These are phyloP conservation scores for Poeciliopsis retropinna DNA, from an alignment of 2,113 vertebrate species.

Conservation along the genomic window DNA sequence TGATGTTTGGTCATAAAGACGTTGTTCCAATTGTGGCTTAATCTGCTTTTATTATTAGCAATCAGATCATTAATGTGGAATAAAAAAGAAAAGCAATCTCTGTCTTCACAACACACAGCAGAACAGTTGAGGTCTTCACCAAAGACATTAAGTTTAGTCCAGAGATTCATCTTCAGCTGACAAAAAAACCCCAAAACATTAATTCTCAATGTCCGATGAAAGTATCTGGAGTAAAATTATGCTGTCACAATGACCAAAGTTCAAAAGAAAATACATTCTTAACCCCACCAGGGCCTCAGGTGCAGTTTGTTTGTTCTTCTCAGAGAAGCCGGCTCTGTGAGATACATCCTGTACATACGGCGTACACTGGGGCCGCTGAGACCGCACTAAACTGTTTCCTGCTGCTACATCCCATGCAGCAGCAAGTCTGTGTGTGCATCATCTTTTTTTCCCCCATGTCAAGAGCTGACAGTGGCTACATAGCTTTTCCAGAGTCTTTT, in stretches of 20 bases:
- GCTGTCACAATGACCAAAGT: not conserved
- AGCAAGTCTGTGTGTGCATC: not conserved
- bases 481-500: not conserved
- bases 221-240: not conserved
- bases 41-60: not conserved
- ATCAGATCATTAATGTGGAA: too few relatives aligned
- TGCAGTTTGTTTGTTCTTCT: slow-evolving; percentile 15
- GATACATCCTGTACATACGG: slow-evolving; percentile 40
- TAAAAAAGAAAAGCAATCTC: too few relatives aligned
- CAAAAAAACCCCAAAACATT: not conserved
- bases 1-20: too few relatives aligned
- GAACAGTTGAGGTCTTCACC: not conserved
- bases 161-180: not conserved
- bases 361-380: slow-evolving; percentile 20
- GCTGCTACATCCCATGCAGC: slow-evolving; percentile 19
- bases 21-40: not conserved
- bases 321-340: not conserved
- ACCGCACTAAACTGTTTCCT: slow-evolving; percentile 22
- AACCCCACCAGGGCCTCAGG: not conserved
- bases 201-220: not conserved
- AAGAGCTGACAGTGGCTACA: not conserved
- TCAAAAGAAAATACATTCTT: slow-evolving; percentile 6
- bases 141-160: too few relatives aligned
- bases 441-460: slow-evolving; percentile 26
- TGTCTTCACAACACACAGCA: not conserved